Conservation (phyloP, 2,797 vertebrate genomes). For the Sitta carolinensis region DNA sequence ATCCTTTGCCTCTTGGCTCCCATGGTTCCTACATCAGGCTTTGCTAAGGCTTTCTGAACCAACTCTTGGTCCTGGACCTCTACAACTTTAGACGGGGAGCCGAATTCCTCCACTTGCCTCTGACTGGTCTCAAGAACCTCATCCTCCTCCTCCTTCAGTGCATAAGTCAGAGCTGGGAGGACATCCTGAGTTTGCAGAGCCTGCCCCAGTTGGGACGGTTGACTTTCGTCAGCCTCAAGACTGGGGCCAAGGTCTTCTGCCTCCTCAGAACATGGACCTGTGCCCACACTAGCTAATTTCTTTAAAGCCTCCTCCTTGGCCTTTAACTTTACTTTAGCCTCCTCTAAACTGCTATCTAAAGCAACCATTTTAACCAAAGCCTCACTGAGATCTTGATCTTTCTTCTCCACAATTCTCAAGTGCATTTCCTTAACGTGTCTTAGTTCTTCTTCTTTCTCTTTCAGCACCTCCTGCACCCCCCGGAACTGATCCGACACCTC, state of each 20-base stretch:
- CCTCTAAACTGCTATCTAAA: slow-evolving; percentile 88
- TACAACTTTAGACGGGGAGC: slow-evolving; percentile 34
- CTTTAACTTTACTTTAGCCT: slow-evolving; percentile 86
- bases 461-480: slow-evolving; percentile 83
- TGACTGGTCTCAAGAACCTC: slow-evolving; percentile 46
- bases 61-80: slow-evolving; percentile 66
- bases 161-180: slow-evolving; percentile 72
- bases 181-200: slow-evolving; percentile 77
- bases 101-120: slow-evolving; percentile 46
- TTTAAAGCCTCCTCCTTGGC: slow-evolving; percentile 85
- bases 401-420: slow-evolving; percentile 84
- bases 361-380: slow-evolving; percentile 88
- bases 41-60: slow-evolving; percentile 64
- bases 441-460: slow-evolving; percentile 91
- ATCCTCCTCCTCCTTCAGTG: slow-evolving; percentile 60
- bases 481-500: slow-evolving; percentile 86
- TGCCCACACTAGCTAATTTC: slow-evolving; percentile 73
- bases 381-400: slow-evolving; percentile 89
- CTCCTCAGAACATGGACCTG: slow-evolving; percentile 66
- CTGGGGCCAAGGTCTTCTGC: slow-evolving; percentile 75
- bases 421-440: slow-evolving; percentile 86
- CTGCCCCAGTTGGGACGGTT: slow-evolving; percentile 77
- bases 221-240: slow-evolving; percentile 78
- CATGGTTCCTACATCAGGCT: slow-evolving; percentile 76
- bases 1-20: slow-evolving; percentile 89